A percentile compares a stretch with the other conserved stretches of the same genome.
These are phyloP conservation scores for Hesperophylax magnus DNA, from an alignment of 1,140 invertebrate genomes.

Conservation along the genomic window DNA sequence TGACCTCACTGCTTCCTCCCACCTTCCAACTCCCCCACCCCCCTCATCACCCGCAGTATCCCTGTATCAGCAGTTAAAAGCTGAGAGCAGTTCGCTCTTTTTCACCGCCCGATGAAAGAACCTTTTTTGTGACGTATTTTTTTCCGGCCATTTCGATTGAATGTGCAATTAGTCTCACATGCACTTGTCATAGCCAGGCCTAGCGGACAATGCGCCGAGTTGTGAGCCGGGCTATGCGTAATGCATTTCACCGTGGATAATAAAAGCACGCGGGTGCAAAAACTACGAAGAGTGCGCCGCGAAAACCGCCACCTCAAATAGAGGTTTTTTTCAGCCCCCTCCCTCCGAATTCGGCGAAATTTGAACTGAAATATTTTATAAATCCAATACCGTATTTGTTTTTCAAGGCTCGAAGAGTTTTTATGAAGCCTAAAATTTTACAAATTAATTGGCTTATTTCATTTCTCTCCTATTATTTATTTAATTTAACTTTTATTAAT, in stretches of 20 bases:
- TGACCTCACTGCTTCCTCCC: too few species aligned
- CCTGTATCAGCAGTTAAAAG: conserved; percentile 27
- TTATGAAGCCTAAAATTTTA: too few species aligned
- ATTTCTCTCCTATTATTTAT: too few species aligned
- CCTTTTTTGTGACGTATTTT: conserved; percentile 47
- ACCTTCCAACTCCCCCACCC: too few species aligned
- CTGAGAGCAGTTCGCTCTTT: conserved; percentile 49
- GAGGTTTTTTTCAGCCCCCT: not conserved
- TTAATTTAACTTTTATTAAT: too few species aligned
- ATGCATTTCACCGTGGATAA: conserved; percentile 52
- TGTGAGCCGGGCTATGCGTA: conserved; percentile 45
- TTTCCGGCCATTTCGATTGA: conserved; percentile 56
- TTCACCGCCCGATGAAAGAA: conserved; percentile 37
- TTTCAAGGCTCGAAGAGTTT: too few species aligned
- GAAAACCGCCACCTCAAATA: conserved; percentile 43
- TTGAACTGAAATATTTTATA: conserved; percentile 46
- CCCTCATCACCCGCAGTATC: too few species aligned
- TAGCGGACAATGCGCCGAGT: conserved; percentile 49
- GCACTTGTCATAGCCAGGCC: conserved; percentile 49
- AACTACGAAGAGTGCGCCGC: not conserved
- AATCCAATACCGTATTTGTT: not conserved
- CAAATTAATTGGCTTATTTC: too few species aligned
- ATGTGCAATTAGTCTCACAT: conserved; percentile 58
- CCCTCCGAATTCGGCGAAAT: not conserved
- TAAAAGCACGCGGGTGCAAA: conserved; percentile 41